Percentiles rank a stretch among this genome's conserved stretches.
These are phyloP conservation scores for Allolobophora icterica DNA, from an alignment of 2,888 invertebrate genomes.

Conservation along the genomic window DNA sequence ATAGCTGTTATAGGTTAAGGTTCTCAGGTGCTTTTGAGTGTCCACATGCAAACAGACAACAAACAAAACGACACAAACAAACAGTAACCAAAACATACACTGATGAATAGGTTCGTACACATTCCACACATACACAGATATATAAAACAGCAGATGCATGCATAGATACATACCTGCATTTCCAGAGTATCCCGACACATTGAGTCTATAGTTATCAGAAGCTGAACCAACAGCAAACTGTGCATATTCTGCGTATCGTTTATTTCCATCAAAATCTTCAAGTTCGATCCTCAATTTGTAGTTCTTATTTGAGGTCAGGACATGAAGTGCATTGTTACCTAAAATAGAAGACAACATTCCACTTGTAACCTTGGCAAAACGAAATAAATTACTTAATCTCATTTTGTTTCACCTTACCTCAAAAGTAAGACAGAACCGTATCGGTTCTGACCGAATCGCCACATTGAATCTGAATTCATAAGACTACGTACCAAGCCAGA, in stretches of 20 bases:
- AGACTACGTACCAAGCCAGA: background rate
- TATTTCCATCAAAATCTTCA: background rate
- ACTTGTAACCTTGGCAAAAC: background rate
- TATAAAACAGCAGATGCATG: background rate
- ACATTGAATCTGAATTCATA: background rate
- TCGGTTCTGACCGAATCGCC: background rate
- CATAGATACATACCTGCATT: background rate
- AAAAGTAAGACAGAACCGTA: background rate
- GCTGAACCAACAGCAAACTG: background rate
- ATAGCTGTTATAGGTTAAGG: no score
- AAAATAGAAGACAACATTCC: background rate
- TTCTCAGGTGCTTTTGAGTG: no score
- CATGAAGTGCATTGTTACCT: constrained; percentile 7
- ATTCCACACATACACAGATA: background rate
- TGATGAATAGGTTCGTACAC: background rate
- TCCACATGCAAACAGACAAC: no score
- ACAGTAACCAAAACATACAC: no score
- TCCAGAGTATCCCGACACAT: background rate
- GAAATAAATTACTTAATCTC: background rate
- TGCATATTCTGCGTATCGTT: background rate
- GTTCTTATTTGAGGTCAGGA: background rate
- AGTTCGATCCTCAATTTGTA: background rate
- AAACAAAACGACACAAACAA: no score
- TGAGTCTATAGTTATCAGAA: background rate
- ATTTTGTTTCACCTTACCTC: background rate